Evolutionary conservation across 2,113 vertebrate species (phyloP).

Genomic region (Malurus elegans): DNA sequence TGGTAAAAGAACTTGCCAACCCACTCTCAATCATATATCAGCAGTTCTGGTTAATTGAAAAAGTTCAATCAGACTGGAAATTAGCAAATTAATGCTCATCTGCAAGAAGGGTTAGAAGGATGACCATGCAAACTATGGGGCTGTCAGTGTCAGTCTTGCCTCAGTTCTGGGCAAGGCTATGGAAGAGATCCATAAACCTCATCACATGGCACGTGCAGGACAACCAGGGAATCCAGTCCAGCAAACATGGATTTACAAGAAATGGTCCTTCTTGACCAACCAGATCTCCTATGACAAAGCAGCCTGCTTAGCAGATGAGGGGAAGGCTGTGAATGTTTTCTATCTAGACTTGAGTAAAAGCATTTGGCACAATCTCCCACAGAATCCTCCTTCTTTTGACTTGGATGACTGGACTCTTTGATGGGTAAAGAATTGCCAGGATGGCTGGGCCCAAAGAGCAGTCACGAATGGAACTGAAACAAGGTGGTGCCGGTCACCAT

Average conservation of each 20-base stretch:
- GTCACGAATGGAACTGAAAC: not conserved
- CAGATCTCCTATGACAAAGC: not conserved
- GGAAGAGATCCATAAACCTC: not conserved
- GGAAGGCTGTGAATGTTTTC: not conserved
- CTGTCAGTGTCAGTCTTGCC: not conserved
- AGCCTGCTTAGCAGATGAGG: not conserved
- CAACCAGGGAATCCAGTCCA: not conserved
- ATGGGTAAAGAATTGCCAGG: not conserved
- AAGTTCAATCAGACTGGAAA: not conserved
- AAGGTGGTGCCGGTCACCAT: not conserved
- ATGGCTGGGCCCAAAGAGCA: accelerated
- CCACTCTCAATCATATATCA: not conserved
- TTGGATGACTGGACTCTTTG: not conserved
- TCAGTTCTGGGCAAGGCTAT: not conserved
- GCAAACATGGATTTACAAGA: not conserved
- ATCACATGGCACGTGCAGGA: accelerated
- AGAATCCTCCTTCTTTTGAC: not conserved
- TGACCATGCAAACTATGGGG: not conserved
- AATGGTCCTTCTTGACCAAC: not conserved
- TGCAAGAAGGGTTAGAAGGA: not conserved
- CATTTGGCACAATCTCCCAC: not conserved
- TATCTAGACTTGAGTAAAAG: not conserved
- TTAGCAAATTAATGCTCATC: not conserved
- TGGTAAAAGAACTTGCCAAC: not conserved
- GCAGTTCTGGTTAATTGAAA: not conserved